Evolutionary conservation across 2,888 invertebrate species (phyloP).

Genomic region (Cistogaster globosa): DNA sequence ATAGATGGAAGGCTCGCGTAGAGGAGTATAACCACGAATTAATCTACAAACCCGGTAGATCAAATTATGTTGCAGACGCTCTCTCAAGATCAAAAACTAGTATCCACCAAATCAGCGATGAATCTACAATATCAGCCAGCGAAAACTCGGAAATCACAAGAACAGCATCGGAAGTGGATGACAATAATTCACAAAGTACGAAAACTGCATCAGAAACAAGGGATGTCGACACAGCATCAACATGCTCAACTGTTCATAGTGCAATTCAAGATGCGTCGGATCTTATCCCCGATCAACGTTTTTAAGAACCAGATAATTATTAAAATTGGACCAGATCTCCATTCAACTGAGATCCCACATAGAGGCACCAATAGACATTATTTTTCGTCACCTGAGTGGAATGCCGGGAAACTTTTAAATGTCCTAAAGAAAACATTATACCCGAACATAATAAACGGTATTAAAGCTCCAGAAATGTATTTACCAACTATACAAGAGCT

Average conservation of each 20-base stretch:
- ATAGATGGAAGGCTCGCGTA: conserved; percentile 49
- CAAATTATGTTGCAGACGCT: conserved; percentile 46
- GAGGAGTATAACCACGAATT: conserved; percentile 52
- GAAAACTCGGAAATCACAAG: neutral
- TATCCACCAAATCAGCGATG: conserved; percentile 10
- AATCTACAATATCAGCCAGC: conserved; percentile 19
- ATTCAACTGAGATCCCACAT: conserved; percentile 2
- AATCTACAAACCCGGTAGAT: conserved; percentile 41
- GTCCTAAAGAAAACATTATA: conserved; percentile 4
- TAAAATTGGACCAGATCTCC: conserved; percentile 19
- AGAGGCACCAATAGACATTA: conserved; percentile 15
- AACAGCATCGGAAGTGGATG: no score
- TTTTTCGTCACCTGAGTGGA: neutral
- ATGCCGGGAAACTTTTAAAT: neutral
- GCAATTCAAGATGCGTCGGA: conserved; percentile 66
- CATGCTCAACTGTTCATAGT: conserved; percentile 54
- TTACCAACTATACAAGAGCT: neutral
- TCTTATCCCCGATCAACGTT: conserved; percentile 60
- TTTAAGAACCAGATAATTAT: conserved; percentile 67
- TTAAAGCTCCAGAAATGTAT: neutral
- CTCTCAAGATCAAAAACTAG: conserved; percentile 26
- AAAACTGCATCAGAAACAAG: conserved; percentile 10
- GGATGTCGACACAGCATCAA: neutral
- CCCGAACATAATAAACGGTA: neutral
- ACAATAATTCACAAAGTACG: neutral